phyloP scores from a whole-genome alignment of 1,140 invertebrate genomes.

The Bathynomus jamesi region DNA sequence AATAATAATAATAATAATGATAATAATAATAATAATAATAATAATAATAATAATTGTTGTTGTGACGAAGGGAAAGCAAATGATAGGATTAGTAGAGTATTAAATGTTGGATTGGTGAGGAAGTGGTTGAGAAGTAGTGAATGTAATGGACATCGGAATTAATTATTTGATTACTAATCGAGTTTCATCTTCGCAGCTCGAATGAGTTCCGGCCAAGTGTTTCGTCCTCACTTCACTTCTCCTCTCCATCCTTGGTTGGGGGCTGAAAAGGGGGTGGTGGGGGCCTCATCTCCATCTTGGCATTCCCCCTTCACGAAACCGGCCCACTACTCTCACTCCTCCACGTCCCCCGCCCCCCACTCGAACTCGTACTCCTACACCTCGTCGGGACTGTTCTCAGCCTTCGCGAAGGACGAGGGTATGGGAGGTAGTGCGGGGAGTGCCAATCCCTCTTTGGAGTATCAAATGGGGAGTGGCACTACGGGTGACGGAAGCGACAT shows the following conservation, averaged over 20 bases:
- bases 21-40: no score
- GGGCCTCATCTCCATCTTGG: conserved; percentile 35
- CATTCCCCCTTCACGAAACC: conserved; percentile 40
- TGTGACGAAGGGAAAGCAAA: no score
- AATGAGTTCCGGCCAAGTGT: conserved; percentile 64
- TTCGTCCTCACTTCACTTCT: conserved; percentile 81
- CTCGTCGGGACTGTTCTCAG: conserved; percentile 26
- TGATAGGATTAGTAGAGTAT: no score
- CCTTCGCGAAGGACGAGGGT: conserved; percentile 25
- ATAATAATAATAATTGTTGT: no score
- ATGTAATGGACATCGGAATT: no score
- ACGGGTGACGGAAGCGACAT: conserved; percentile 22
- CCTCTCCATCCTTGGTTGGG: conserved; percentile 74
- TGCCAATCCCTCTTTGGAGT: conserved; percentile 17
- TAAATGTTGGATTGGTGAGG: no score
- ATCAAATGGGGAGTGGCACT: conserved; percentile 10
- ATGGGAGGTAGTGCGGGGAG: conserved; percentile 20
- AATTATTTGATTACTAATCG: no score
- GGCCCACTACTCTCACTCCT: conserved; percentile 34
- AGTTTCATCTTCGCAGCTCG: conserved; percentile 12
- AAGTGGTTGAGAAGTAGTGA: no score
- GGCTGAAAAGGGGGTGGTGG: conserved; percentile 28
- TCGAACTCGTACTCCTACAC: conserved; percentile 27
- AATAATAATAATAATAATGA: no score
- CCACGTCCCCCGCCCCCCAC: conserved; percentile 27